Conservation (phyloP, 2,888 invertebrate species). For the Podotricha telesiphe region DNA sequence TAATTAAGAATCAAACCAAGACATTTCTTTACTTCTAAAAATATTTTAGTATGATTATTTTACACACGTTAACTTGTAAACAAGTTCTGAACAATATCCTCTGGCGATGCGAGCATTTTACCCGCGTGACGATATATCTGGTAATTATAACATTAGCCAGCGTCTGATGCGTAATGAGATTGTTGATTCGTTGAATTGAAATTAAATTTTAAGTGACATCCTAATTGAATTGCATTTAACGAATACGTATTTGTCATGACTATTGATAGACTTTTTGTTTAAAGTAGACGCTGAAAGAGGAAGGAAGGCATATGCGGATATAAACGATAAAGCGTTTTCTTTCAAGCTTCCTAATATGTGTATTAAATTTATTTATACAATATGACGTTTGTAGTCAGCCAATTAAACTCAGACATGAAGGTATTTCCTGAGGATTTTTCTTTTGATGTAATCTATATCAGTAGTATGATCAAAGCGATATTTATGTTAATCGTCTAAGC, state of each 20-base stretch:
- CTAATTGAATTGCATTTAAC: constrained; percentile 16
- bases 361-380: constrained; percentile 6
- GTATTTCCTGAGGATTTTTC: constrained; percentile 22
- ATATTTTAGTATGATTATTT: not conserved
- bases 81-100: not conserved
- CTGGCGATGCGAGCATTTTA: not conserved
- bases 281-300: constrained; percentile 1
- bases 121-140: not conserved
- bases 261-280: constrained; percentile 26
- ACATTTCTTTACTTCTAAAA: too few relatives aligned
- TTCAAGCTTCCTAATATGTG: constrained; percentile 23
- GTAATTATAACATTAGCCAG: not conserved
- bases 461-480: constrained; percentile 6
- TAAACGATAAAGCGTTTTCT: not conserved
- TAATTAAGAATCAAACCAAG: too few relatives aligned
- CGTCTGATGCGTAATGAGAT: not conserved
- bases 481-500: not conserved
- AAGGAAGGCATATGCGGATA: constrained; percentile 25
- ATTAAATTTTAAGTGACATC: constrained; percentile 2
- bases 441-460: constrained; percentile 14
- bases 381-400: constrained; percentile 15
- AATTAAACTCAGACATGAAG: constrained; percentile 24
- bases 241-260: not conserved
- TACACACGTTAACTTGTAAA: not conserved
- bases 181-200: not conserved